Evolutionary conservation across 2,113 vertebrate genomes (phyloP).

Genomic region (Peromyscus californicus): DNA sequence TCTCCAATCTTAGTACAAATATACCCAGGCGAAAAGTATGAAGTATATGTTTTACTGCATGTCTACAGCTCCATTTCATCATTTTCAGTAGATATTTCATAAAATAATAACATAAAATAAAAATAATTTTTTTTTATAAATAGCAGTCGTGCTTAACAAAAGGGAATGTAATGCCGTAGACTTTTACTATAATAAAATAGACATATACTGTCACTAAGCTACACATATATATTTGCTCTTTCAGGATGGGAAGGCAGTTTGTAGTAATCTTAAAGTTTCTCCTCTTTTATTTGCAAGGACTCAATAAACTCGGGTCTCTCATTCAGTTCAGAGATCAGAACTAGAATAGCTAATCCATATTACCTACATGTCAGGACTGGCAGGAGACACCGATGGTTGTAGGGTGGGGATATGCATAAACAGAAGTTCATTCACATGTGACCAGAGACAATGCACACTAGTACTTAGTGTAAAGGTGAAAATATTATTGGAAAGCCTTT

Average conservation of each 20-base stretch:
- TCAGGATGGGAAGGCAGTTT: neutral
- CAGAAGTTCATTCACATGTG: neutral
- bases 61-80: neutral
- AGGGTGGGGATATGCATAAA: neutral
- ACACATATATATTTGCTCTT: neutral
- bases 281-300: neutral
- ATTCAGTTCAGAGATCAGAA: neutral
- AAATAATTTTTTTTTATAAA: neutral
- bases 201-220: neutral
- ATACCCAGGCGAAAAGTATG: neutral
- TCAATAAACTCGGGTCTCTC: neutral
- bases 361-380: neutral
- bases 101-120: neutral
- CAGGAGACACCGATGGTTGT: neutral
- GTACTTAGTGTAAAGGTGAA: neutral
- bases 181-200: neutral
- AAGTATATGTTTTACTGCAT: neutral
- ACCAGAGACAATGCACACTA: neutral
- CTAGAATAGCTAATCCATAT: neutral
- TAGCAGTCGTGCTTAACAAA: neutral
- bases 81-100: neutral
- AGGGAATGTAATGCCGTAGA: neutral
- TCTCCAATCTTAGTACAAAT: neutral
- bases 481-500: neutral
- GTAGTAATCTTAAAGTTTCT: neutral